Conservation (phyloP, 2,888 invertebrate genomes). For the Pycnomerus fuliginosus region DNA sequence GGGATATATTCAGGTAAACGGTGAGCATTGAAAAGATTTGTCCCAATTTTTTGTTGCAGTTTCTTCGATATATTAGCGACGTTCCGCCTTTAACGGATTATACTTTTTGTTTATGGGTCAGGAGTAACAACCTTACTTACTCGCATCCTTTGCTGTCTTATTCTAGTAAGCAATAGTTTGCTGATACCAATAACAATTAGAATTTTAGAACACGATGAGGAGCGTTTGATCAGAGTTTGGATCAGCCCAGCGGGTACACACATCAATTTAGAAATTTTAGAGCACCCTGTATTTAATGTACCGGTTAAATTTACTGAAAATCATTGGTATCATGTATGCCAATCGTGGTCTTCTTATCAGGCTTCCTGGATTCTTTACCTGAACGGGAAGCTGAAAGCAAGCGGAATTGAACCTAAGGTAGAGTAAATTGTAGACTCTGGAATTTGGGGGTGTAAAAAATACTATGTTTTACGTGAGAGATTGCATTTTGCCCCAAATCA, state of each 20-base stretch:
- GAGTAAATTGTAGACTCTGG: too few relatives aligned
- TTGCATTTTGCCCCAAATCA: too few relatives aligned
- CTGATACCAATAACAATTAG: slow-evolving; percentile 1
- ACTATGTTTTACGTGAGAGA: too few relatives aligned
- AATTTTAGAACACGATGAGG: slow-evolving; percentile 58
- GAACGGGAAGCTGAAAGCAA: slow-evolving; percentile 57
- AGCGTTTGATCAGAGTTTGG: slow-evolving; percentile 61
- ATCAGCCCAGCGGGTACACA: slow-evolving; percentile 59
- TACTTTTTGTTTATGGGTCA: slow-evolving; percentile 59
- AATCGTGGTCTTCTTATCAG: slow-evolving; percentile 63
- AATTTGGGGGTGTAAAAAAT: too few relatives aligned
- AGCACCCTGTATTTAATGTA: slow-evolving; percentile 53
- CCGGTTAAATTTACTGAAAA: slow-evolving; percentile 52
- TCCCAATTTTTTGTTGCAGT: slow-evolving; percentile 46
- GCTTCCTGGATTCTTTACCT: slow-evolving; percentile 65
- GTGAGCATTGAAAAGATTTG: slow-evolving; percentile 22
- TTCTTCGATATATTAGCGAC: slow-evolving; percentile 54
- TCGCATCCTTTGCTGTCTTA: slow-evolving; percentile 58
- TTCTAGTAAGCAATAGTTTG: slow-evolving; percentile 54
- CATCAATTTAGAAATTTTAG: slow-evolving; percentile 60
- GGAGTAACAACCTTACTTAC: slow-evolving; percentile 55
- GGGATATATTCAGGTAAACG: slow-evolving; percentile 65
- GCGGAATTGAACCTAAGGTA: slow-evolving; percentile 49
- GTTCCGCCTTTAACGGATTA: slow-evolving; percentile 57
- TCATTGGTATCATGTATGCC: slow-evolving; percentile 67